Evolutionary conservation across 2,797 vertebrate species (phyloP).

Genomic region (Gouania willdenowi): DNA sequence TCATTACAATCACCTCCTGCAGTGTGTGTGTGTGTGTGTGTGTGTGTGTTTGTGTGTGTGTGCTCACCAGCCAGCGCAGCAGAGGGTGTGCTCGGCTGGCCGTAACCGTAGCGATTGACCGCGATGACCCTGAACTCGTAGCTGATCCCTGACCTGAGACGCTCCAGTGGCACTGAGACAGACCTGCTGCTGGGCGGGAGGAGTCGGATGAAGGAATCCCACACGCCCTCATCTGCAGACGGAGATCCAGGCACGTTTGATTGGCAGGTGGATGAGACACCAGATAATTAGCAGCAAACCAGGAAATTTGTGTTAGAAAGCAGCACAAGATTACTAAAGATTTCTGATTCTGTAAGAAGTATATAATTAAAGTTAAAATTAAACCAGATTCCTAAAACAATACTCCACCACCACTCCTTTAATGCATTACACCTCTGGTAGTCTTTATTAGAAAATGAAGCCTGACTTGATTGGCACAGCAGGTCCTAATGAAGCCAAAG

Average conservation of each 20-base stretch:
- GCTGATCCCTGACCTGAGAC: constrained; percentile 86
- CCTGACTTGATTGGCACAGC: constrained; percentile 45
- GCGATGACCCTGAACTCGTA: constrained; percentile 95
- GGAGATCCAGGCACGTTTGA: background rate
- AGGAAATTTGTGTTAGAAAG: too few relatives aligned
- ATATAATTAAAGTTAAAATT: constrained; percentile 14
- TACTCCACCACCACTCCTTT: background rate
- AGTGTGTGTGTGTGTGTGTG: constrained; percentile 9
- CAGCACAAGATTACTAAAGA: constrained; percentile 16
- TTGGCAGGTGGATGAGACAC: background rate
- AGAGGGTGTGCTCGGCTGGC: constrained; percentile 88
- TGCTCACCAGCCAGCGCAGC: constrained; percentile 84
- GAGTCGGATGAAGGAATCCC: constrained; percentile 90
- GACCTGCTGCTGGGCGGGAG: constrained; percentile 83
- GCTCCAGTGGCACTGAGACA: constrained; percentile 82
- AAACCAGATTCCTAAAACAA: constrained; percentile 8
- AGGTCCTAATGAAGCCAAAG: constrained; percentile 27
- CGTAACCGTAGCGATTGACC: constrained; percentile 87
- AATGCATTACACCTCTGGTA: constrained; percentile 14
- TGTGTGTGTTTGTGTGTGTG: constrained; percentile 4
- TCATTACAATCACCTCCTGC: constrained; percentile 7
- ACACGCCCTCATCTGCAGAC: constrained; percentile 87
- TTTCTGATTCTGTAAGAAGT: constrained; percentile 2
- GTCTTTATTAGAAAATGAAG: constrained; percentile 46
- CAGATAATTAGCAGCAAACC: background rate